phyloP scores from a whole-genome alignment of 2,113 vertebrate species.

The Erinaceus europaeus region DNA sequence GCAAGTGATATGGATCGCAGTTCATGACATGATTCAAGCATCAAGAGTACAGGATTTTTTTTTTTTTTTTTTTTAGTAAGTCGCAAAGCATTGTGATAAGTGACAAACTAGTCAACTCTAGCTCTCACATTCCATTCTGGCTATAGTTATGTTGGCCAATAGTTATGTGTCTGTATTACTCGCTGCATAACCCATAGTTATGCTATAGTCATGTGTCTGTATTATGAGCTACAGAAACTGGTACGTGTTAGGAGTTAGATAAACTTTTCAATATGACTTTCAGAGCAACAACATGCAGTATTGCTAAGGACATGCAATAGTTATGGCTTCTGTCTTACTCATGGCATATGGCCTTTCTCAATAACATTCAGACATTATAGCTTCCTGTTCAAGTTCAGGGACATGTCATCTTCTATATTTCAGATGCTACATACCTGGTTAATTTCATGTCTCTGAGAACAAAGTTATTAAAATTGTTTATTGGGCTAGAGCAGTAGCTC shows the following conservation, averaged over 20 bases:
- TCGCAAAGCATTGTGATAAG: neutral
- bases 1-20: neutral
- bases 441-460: neutral
- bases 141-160: neutral
- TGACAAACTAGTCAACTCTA: neutral
- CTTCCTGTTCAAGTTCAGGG: neutral
- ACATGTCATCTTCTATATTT: neutral
- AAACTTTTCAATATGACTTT: neutral
- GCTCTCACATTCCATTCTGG: neutral
- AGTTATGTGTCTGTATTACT: no score
- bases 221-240: neutral
- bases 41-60: neutral
- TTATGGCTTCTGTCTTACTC: no score
- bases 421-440: neutral
- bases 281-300: neutral
- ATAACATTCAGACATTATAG: neutral
- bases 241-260: neutral
- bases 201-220: neutral
- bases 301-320: neutral
- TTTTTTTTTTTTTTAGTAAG: neutral
- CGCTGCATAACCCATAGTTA: no score
- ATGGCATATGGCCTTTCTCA: neutral
- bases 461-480: neutral
- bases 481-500: no score
- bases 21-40: neutral